A percentile compares a stretch with the other conserved stretches of the same genome.
These are phyloP conservation scores for Papilio protenor DNA, from an alignment of 2,888 invertebrate genomes.

Conservation along the genomic window DNA sequence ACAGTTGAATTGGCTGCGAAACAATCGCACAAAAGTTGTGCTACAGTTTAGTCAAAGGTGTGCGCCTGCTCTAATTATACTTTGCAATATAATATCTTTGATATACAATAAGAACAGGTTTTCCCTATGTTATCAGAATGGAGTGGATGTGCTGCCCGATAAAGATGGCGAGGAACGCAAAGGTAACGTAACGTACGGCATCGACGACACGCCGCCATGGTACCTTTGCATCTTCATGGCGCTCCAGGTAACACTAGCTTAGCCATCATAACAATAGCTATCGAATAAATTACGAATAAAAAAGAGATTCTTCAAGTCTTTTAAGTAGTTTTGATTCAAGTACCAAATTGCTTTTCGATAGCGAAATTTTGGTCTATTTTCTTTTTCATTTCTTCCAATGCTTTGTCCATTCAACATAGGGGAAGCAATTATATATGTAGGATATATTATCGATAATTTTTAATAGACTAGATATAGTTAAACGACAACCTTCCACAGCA, in stretches of 20 bases:
- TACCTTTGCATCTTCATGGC: slow-evolving; percentile 93
- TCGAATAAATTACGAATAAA: background rate
- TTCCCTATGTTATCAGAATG: slow-evolving; percentile 49
- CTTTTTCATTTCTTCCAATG: too few species aligned
- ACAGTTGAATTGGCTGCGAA: background rate
- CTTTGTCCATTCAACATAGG: too few species aligned
- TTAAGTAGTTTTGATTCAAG: too few species aligned
- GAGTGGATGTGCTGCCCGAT: slow-evolving; percentile 51
- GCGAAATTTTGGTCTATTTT: too few species aligned
- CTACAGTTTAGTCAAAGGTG: too few species aligned
- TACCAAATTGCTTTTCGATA: too few species aligned
- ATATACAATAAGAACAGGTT: background rate
- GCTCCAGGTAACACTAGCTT: slow-evolving; percentile 85
- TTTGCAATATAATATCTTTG: too few species aligned
- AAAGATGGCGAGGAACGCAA: slow-evolving; percentile 54
- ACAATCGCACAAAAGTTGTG: too few species aligned
- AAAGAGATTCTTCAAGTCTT: background rate
- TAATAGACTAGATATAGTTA: too few species aligned
- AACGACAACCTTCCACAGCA: slow-evolving; percentile 78
- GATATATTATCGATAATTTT: too few species aligned
- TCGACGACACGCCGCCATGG: slow-evolving; percentile 93
- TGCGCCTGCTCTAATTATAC: too few species aligned
- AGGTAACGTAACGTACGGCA: slow-evolving; percentile 86
- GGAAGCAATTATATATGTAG: too few species aligned
- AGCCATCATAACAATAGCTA: background rate